Evolutionary conservation across 2,797 vertebrate genomes (phyloP).

Genomic region (Nannoperca australis): DNA sequence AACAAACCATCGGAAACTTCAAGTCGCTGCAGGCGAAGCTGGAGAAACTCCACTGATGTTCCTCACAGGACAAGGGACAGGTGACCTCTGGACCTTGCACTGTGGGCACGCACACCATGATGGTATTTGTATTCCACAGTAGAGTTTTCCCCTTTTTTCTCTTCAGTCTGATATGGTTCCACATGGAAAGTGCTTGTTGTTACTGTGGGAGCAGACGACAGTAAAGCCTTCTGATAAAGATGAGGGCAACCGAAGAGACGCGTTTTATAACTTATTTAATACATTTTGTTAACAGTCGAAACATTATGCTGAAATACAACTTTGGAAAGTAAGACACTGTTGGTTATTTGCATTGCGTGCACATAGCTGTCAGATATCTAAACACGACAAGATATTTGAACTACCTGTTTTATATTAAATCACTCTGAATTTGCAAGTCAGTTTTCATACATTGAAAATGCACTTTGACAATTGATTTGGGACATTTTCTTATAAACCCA

Average conservation of each 20-base stretch:
- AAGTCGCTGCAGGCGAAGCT: constrained; percentile 96
- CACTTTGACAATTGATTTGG: constrained; percentile 15
- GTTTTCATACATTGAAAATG: constrained; percentile 34
- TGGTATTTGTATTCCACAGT: constrained; percentile 7
- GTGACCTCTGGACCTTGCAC: constrained; percentile 37
- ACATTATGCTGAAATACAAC: constrained; percentile 31
- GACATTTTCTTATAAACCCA: constrained; percentile 33
- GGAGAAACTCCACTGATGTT: constrained; percentile 90
- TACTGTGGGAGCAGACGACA: not conserved
- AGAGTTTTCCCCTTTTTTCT: constrained; percentile 12
- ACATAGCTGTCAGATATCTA: constrained; percentile 11
- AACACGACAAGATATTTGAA: not conserved
- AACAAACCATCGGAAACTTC: constrained; percentile 92
- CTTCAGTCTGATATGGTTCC: constrained; percentile 18
- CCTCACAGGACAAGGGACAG: constrained; percentile 10
- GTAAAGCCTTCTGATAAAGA: constrained; percentile 6
- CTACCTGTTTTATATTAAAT: constrained; percentile 31
- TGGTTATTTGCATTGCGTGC: constrained; percentile 47
- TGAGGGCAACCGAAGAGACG: not conserved
- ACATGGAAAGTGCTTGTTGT: not conserved
- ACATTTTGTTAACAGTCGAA: constrained; percentile 47
- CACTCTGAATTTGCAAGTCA: not conserved
- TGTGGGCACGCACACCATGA: constrained; percentile 2
- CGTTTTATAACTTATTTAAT: constrained; percentile 80
- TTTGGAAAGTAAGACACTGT: constrained; percentile 17